Percentiles rank a stretch among this genome's conserved stretches.
Conservation (phyloP, 2,113 vertebrate genomes). For the Echinops telfairi region DNA sequence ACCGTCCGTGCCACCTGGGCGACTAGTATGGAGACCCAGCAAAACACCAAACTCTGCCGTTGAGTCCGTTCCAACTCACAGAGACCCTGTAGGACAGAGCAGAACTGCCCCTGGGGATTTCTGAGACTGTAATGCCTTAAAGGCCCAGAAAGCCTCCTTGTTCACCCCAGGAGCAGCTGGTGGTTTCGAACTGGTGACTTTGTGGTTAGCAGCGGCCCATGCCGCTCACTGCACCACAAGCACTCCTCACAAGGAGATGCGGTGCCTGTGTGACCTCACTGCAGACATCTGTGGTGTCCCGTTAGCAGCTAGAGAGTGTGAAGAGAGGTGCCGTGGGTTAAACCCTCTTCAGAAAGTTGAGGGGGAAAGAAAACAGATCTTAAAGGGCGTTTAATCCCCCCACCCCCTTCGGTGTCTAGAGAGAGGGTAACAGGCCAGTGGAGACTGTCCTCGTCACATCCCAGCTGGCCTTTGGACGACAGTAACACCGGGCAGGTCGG, state of each 20-base stretch:
- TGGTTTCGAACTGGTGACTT: no score
- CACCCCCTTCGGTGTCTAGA: constrained; percentile 60
- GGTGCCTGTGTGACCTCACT: not conserved
- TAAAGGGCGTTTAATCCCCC: constrained; percentile 50
- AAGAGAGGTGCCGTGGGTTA: constrained; percentile 64
- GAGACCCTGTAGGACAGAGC: not conserved
- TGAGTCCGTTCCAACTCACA: not conserved
- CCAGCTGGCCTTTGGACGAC: constrained; percentile 61
- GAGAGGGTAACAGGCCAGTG: constrained; percentile 44
- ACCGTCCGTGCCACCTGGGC: not conserved
- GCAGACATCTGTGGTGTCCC: constrained; percentile 50
- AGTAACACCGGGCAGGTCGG: no score
- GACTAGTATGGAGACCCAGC: not conserved
- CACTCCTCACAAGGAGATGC: no score
- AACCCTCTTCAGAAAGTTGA: constrained; percentile 67
- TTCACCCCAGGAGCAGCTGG: no score
- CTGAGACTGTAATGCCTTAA: no score
- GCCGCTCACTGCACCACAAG: no score
- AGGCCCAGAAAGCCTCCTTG: no score
- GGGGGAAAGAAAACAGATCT: constrained; percentile 52
- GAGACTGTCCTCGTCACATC: constrained; percentile 65
- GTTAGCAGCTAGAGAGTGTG: constrained; percentile 69
- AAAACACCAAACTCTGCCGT: not conserved
- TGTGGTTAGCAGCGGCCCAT: no score
- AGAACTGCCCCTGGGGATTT: not conserved